Evolutionary conservation across 2,113 vertebrate genomes (phyloP), one percentile per base, ranked within the genome.

Genomic region (Psilopsiagon aymara): DNA sequence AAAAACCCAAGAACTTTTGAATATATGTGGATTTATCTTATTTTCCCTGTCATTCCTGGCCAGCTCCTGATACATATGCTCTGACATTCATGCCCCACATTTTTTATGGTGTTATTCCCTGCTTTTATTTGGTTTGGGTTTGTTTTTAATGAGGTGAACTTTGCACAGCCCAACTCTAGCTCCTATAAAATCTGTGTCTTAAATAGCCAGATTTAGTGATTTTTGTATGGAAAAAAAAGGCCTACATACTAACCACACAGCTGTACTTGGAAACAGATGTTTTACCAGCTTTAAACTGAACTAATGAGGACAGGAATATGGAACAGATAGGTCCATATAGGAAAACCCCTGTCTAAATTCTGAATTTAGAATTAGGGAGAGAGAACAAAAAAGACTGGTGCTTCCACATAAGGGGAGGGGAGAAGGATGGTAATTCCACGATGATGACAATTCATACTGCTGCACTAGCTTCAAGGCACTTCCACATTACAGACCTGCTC

Each of bases 111-210:
- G 60, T 75, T 60, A 70, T 8, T 41, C 47, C 35, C 84, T 94
- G 71, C 49, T 92, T 93, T 96, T 86, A 88, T 77, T 96, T 90
- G 86, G 37, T 90, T 92, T 95, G 90, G 85, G 79, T 86, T 96
- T 87, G 79, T 78, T 94, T 91, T 90, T 96, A 80, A 95, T 90
- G 92, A 97, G 94, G 94, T 95, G 91, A 96, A 95, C 84, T 96
- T 83, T 71, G 74, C 21, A 92, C 57, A 70, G 91, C 85, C 93
- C 95, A 68, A 80, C 39, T 91, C 85, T 18, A 47, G 66, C 83
- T 91, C 91, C 96, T 55, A 94, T 91, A 94, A 97, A 97, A 94
- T 31, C 66, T 68, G 24, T 10, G 60, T 93, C 35, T 85, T 78
- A 44, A 51, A 88, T 53, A 55, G 69, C 63, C 93, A 88, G 76